A percentile compares a stretch with the other conserved stretches of the same genome.
phyloP scores from a whole-genome alignment of 2,113 vertebrate genomes.

The Epinephelus fuscoguttatus region DNA sequence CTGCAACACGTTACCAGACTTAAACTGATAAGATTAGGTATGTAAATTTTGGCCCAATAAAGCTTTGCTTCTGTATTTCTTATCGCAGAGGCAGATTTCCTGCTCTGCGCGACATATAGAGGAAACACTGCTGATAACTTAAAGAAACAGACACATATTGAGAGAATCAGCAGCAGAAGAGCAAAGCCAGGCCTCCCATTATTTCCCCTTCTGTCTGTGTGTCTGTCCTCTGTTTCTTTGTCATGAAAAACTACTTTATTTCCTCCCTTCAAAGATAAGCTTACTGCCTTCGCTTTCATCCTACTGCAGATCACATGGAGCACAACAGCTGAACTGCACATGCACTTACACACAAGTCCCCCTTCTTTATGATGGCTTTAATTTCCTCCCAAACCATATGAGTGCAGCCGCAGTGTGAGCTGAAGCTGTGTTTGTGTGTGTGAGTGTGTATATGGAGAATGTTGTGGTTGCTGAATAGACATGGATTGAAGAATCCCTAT shows the following conservation, averaged over 20 bases:
- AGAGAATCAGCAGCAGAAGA: background rate
- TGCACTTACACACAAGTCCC: conserved; percentile 13
- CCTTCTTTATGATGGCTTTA: conserved; percentile 18
- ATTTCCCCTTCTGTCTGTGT: background rate
- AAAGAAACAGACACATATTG: background rate
- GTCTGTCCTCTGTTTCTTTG: conserved; percentile 5
- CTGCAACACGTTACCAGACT: background rate
- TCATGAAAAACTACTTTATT: conserved; percentile 28
- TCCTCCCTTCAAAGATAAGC: conserved; percentile 28
- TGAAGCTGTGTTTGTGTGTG: conserved; percentile 11
- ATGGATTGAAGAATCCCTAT: conserved; percentile 38
- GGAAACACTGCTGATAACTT: background rate
- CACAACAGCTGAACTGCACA: conserved; percentile 44
- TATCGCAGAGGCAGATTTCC: conserved; percentile 12
- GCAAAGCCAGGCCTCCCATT: background rate
- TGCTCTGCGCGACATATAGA: background rate
- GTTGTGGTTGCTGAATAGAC: conserved; percentile 36
- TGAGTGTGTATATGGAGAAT: conserved; percentile 27
- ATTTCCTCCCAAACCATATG: conserved; percentile 45
- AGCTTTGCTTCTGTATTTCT: background rate
- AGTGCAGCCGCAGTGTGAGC: conserved; percentile 16
- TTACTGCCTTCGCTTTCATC: conserved; percentile 32
- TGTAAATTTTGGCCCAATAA: background rate
- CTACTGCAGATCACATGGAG: background rate
- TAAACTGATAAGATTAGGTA: background rate